phyloP scores from a whole-genome alignment of 2,888 invertebrate genomes.

The Trichacis sp. region DNA sequence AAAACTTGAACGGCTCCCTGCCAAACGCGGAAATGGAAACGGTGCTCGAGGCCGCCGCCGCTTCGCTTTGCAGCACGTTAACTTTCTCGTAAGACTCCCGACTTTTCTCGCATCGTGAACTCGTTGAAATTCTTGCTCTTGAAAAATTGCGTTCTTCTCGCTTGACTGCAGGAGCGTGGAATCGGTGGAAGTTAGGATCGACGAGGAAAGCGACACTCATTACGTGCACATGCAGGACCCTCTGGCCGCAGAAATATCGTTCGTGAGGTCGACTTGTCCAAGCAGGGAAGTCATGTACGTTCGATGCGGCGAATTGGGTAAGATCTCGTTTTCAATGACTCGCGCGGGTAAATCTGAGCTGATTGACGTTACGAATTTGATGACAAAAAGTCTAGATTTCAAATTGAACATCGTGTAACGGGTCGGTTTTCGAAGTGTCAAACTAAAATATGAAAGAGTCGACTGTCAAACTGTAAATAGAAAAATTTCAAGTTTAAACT shows the following conservation, averaged over 20 bases:
- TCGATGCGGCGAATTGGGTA: conserved; percentile 82
- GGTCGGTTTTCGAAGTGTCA: too few species aligned
- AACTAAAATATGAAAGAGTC: too few species aligned
- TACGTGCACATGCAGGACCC: conserved; percentile 89
- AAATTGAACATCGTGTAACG: too few species aligned
- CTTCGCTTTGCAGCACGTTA: conserved; percentile 82
- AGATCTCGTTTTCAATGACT: too few species aligned
- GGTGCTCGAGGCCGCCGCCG: conserved; percentile 79
- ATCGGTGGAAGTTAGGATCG: conserved; percentile 76
- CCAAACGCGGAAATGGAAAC: conserved; percentile 70
- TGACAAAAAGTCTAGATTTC: too few species aligned
- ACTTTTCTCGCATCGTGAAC: neutral
- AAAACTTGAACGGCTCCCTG: conserved; percentile 77
- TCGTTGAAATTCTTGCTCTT: too few species aligned
- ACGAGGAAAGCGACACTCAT: conserved; percentile 73
- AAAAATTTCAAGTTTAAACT: too few species aligned
- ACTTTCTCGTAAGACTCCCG: conserved; percentile 78
- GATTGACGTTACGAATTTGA: too few species aligned
- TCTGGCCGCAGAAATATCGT: conserved; percentile 83
- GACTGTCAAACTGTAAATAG: too few species aligned
- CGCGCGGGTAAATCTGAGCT: too few species aligned
- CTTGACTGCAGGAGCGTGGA: conserved; percentile 74
- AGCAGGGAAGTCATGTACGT: conserved; percentile 84
- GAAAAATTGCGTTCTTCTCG: conserved; percentile 7
- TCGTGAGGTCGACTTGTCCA: conserved; percentile 82